These are phyloP conservation scores for Geodia barretti DNA, from an alignment of 37 sponge, comb jelly and placozoan species.

Conservation along the genomic window DNA sequence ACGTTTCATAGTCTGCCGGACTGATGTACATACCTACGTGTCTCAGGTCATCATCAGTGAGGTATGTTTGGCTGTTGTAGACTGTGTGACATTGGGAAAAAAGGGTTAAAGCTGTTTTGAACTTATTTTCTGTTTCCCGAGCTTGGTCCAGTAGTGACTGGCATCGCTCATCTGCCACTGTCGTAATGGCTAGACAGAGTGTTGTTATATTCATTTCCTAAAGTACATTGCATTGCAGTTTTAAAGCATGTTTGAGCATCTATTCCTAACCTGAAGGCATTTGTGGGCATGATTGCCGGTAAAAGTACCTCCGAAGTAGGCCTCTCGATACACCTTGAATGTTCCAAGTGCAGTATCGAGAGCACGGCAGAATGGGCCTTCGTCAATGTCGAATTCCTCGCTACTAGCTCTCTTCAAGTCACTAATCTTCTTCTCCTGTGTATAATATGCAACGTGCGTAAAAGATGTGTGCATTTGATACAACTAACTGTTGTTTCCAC, in stretches of 20 bases:
- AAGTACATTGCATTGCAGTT: too few species aligned
- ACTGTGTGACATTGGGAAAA: slow-evolving; percentile 25
- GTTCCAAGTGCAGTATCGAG: slow-evolving; percentile 25
- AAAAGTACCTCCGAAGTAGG: slow-evolving; percentile 48
- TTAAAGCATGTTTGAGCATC: too few species aligned
- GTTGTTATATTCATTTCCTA: slow-evolving; percentile 11
- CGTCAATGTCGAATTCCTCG: too few species aligned
- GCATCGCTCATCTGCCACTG: slow-evolving; percentile 1
- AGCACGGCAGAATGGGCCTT: slow-evolving; percentile 29
- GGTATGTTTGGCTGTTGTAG: background rate
- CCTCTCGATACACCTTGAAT: slow-evolving; percentile 18
- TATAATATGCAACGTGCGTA: too few species aligned
- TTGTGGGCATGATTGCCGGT: slow-evolving; percentile 49
- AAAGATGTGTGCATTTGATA: too few species aligned
- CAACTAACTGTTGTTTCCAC: too few species aligned
- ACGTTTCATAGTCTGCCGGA: too few species aligned
- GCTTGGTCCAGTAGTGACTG: slow-evolving; percentile 1
- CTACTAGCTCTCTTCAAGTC: too few species aligned
- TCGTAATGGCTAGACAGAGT: slow-evolving; percentile 1
- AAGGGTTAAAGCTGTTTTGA: background rate
- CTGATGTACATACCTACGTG: slow-evolving; percentile 13
- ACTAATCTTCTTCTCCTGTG: too few species aligned
- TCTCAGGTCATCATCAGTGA: background rate
- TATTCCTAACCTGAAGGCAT: slow-evolving; percentile 28
- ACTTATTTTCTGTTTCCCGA: background rate